phyloP scores from a whole-genome alignment of 2,113 vertebrate species.

The Panthera tigris region DNA sequence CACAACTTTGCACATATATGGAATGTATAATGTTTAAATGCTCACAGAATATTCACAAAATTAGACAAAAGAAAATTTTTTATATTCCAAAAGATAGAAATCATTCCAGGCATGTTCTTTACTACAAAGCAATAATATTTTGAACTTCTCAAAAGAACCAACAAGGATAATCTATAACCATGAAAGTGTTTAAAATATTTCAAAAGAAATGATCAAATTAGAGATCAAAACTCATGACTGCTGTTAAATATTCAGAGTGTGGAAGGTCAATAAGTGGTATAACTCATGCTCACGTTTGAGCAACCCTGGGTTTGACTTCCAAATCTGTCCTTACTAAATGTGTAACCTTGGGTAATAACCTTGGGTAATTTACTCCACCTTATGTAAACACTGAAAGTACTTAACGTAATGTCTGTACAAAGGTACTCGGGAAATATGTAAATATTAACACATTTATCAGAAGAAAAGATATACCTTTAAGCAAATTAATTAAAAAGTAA shows the following conservation, averaged over 20 bases:
- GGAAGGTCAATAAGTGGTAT: background rate
- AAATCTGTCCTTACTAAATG: too few species aligned
- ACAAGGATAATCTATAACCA: background rate
- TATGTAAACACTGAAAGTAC: background rate
- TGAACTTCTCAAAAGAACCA: background rate
- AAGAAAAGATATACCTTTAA: background rate
- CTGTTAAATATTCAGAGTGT: background rate
- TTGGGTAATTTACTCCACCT: background rate
- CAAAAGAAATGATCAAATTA: background rate
- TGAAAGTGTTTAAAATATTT: background rate
- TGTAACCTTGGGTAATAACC: background rate
- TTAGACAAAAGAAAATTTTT: background rate
- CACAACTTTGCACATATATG: background rate
- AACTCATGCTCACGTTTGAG: fast-evolving
- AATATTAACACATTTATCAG: background rate
- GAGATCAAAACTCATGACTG: background rate
- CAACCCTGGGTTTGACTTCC: background rate
- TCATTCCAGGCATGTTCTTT: background rate
- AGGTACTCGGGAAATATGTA: background rate
- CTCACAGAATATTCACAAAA: background rate
- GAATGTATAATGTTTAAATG: background rate
- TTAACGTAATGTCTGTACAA: background rate
- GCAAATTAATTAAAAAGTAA: background rate
- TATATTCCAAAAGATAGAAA: background rate
- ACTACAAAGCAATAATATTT: background rate